Evolutionary conservation across 2,113 vertebrate species (phyloP).

Genomic region (Corvus hawaiiensis): DNA sequence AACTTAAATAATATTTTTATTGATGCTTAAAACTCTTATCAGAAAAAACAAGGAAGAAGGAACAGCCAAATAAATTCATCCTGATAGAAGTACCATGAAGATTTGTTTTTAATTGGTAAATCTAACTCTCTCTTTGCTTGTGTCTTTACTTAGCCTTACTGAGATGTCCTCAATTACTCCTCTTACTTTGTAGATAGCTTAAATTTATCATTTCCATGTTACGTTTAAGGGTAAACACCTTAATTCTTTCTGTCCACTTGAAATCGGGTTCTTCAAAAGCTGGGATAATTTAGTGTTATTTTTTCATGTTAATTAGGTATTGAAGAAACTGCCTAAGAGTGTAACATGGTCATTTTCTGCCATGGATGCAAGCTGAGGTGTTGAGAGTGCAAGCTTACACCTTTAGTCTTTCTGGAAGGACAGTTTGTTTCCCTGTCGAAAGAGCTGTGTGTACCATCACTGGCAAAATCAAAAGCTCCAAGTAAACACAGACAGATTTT

Average conservation of each 20-base stretch:
- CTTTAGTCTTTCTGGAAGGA: not conserved
- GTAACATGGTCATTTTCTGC: not conserved
- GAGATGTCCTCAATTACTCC: not conserved
- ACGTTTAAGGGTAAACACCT: not conserved
- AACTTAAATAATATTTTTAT: not conserved
- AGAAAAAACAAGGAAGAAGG: not conserved
- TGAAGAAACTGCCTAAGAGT: not conserved
- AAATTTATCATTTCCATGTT: not conserved
- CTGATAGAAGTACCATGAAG: not conserved
- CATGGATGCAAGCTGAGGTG: not conserved
- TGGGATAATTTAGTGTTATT: not conserved
- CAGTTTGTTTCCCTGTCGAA: not conserved
- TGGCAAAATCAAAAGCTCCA: not conserved
- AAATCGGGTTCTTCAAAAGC: not conserved
- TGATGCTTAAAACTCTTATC: not conserved
- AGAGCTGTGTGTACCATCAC: not conserved
- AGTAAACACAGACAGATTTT: not conserved
- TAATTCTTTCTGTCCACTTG: not conserved
- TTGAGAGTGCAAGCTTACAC: not conserved
- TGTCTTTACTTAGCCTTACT: not conserved
- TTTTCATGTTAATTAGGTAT: not conserved
- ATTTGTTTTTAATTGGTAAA: not conserved
- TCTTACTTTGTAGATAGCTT: not conserved
- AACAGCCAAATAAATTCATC: not conserved
- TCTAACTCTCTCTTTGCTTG: not conserved